phyloP scores from a whole-genome alignment of 2,888 invertebrate species.

The Dastarcus helophoroides region DNA sequence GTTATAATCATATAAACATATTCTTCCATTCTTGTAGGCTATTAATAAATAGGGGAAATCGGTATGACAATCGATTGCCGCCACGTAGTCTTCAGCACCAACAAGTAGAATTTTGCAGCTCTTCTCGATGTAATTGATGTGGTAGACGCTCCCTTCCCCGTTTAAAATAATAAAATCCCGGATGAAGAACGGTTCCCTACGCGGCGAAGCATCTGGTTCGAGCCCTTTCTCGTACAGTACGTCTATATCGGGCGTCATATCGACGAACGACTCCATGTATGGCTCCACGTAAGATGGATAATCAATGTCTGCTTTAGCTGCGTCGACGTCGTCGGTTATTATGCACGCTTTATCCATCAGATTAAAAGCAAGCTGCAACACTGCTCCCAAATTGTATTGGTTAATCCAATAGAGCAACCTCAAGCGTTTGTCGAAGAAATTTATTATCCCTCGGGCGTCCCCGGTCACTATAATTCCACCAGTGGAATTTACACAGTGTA shows the following conservation, averaged over 20 bases:
- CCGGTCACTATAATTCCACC: conserved; percentile 42
- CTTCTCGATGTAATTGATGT: conserved; percentile 43
- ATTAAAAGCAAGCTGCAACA: neutral
- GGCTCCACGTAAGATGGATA: too few relatives aligned
- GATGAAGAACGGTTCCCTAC: conserved; percentile 40
- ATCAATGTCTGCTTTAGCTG: too few relatives aligned
- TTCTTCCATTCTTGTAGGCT: conserved; percentile 39
- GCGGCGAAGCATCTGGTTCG: conserved; percentile 41
- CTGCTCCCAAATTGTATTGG: neutral
- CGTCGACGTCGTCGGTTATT: too few relatives aligned
- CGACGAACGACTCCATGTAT: too few relatives aligned
- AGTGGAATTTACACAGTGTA: conserved; percentile 40
- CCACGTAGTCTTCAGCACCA: conserved; percentile 33
- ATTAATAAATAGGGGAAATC: conserved; percentile 39
- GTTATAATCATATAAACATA: conserved; percentile 39
- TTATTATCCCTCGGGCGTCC: conserved; percentile 42
- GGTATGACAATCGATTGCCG: conserved; percentile 40
- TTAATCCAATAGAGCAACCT: conserved; percentile 47
- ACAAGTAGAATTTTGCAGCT: too few relatives aligned
- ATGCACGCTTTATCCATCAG: too few relatives aligned
- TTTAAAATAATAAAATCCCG: conserved; percentile 47
- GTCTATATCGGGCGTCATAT: too few relatives aligned
- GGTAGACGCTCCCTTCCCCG: conserved; percentile 39
- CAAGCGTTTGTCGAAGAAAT: conserved; percentile 48
- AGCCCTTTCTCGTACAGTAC: too few relatives aligned